phyloP scores from a whole-genome alignment of 2,797 vertebrate genomes.

The Carapus acus region DNA sequence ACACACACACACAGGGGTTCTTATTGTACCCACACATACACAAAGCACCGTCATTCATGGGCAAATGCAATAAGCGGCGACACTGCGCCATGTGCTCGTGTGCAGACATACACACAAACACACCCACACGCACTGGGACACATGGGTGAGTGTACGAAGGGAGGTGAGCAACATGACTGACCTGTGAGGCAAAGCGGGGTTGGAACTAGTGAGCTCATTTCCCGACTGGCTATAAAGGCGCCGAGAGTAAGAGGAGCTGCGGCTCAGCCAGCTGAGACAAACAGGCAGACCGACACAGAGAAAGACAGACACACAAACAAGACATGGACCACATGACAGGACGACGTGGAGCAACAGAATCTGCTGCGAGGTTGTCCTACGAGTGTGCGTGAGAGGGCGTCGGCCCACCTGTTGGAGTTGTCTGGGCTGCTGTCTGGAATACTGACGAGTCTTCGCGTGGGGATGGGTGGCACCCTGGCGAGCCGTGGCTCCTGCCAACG shows the following conservation, averaged over 20 bases:
- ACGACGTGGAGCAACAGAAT: slow-evolving; percentile 44
- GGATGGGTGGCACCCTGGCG: slow-evolving; percentile 77
- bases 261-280: slow-evolving; percentile 69
- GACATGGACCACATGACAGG: slow-evolving; percentile 17
- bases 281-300: slow-evolving; percentile 18
- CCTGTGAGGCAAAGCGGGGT: slow-evolving; percentile 74
- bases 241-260: slow-evolving; percentile 78
- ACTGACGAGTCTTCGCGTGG: slow-evolving; percentile 73
- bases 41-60: slow-evolving; percentile 12
- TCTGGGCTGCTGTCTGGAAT: slow-evolving; percentile 74
- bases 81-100: neutral
- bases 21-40: slow-evolving; percentile 27
- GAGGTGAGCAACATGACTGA: slow-evolving; percentile 57
- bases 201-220: slow-evolving; percentile 69
- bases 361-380: slow-evolving; percentile 6
- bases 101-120: slow-evolving; percentile 18
- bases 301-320: slow-evolving; percentile 37
- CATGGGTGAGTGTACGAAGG: slow-evolving; percentile 18
- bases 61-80: slow-evolving; percentile 31
- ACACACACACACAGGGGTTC: no score
- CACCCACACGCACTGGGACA: slow-evolving; percentile 35
- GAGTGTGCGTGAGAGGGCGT: slow-evolving; percentile 1
- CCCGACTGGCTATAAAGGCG: slow-evolving; percentile 73
- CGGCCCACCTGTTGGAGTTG: slow-evolving; percentile 71
- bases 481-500: slow-evolving; percentile 74